A percentile compares a stretch with the other conserved stretches of the same genome.
Evolutionary conservation across 2,888 invertebrate genomes (phyloP).

Genomic region (Xylota sylvarum): DNA sequence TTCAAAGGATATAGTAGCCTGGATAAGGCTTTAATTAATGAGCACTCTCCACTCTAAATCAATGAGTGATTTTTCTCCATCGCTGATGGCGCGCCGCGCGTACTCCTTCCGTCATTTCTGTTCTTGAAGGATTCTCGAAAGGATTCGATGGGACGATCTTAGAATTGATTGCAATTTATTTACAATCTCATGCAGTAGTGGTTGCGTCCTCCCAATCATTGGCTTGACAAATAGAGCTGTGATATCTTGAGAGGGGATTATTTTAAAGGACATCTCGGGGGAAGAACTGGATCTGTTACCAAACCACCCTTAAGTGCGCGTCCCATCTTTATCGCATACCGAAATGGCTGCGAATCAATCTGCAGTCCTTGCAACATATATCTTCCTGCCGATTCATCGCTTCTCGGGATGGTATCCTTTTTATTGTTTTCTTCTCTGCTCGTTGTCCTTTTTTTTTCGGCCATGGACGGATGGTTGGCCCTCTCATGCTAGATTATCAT

Average conservation of each 20-base stretch:
- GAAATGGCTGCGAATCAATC: conserved; percentile 73
- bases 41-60: conserved; percentile 75
- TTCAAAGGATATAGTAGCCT: conserved; percentile 56
- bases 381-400: conserved; percentile 70
- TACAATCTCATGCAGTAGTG: conserved; percentile 72
- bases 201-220: conserved; percentile 61
- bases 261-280: conserved; percentile 56
- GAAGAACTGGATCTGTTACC: neutral
- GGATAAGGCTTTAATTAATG: conserved; percentile 76
- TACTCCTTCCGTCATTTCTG: conserved; percentile 38
- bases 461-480: conserved; percentile 2
- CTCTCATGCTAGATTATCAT: conserved; percentile 60
- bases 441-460: conserved; percentile 9
- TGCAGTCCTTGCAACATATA: conserved; percentile 70
- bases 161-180: conserved; percentile 76
- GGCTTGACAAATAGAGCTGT: conserved; percentile 68
- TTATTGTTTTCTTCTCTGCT: conserved; percentile 41
- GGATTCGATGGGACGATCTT: conserved; percentile 54
- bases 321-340: conserved; percentile 61
- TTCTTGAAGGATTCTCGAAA: conserved; percentile 61
- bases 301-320: conserved; percentile 37
- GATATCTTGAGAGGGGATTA: conserved; percentile 54
- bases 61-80: conserved; percentile 72
- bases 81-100: conserved; percentile 8
- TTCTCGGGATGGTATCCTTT: conserved; percentile 55